These are phyloP conservation scores for Eubucco bourcierii DNA, from an alignment of 2,113 vertebrate genomes.

Conservation along the genomic window DNA sequence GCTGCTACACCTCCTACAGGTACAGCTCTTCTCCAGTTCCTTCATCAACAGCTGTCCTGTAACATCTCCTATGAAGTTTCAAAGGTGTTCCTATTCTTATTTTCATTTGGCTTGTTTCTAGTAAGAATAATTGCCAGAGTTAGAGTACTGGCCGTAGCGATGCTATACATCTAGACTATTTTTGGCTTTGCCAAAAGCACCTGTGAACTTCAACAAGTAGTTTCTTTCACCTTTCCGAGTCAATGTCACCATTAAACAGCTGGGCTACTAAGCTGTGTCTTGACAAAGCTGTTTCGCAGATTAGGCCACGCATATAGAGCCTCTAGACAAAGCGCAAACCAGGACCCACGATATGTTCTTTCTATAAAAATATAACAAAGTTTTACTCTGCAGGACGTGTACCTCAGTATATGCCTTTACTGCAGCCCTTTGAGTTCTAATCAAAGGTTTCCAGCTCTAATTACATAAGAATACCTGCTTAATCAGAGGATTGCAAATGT, in stretches of 20 bases:
- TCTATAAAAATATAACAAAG: neutral
- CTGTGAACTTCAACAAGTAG: neutral
- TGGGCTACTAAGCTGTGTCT: neutral
- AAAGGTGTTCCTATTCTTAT: neutral
- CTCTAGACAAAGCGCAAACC: neutral
- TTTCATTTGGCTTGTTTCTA: neutral
- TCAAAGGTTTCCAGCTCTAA: neutral
- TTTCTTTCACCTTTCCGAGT: neutral
- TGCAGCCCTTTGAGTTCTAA: neutral
- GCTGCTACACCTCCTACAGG: neutral
- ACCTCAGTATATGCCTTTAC: neutral
- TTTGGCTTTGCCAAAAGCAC: neutral
- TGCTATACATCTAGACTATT: neutral
- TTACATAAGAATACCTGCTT: neutral
- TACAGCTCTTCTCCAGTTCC: neutral
- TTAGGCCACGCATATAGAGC: neutral
- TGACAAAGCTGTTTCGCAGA: neutral
- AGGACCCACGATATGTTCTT: neutral
- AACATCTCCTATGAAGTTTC: neutral
- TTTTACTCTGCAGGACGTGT: neutral
- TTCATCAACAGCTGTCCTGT: neutral
- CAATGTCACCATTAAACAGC: neutral
- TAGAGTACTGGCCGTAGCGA: neutral
- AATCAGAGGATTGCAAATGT: neutral
- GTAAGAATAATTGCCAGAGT: neutral